Evolutionary conservation across 2,888 invertebrate genomes (phyloP).

Genomic region (Cerceris ruficornis): DNA sequence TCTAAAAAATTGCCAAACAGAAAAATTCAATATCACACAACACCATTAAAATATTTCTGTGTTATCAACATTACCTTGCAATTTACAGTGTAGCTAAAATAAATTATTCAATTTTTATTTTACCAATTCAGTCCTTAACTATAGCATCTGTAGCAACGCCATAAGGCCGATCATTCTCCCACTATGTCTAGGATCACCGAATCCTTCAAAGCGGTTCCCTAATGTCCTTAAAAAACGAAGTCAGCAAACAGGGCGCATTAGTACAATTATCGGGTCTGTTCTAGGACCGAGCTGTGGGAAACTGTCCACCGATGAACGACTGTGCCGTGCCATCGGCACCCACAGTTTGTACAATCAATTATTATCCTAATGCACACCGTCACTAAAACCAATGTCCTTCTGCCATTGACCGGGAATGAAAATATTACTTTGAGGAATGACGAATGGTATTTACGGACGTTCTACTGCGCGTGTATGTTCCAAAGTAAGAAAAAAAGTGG

Average conservation of each 20-base stretch:
- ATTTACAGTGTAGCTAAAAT: no score
- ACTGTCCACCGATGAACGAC: constrained; percentile 44
- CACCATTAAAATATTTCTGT: no score
- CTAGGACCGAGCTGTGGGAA: constrained; percentile 63
- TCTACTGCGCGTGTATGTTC: no score
- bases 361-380: constrained; percentile 45
- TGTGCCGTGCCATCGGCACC: constrained; percentile 28
- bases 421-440: background rate
- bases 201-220: constrained; percentile 46
- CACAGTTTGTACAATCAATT: constrained; percentile 67
- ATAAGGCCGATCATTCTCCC: constrained; percentile 12
- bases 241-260: constrained; percentile 67
- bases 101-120: no score
- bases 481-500: no score
- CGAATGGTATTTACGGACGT: constrained; percentile 9
- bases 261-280: constrained; percentile 68
- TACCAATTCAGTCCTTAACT: background rate
- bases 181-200: constrained; percentile 13
- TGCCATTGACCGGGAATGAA: constrained; percentile 8
- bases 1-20: no score
- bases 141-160: background rate
- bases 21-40: no score
- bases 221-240: constrained; percentile 53
- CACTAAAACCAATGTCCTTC: constrained; percentile 21
- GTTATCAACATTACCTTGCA: no score